phyloP scores from a whole-genome alignment of 2,797 vertebrate genomes.

The Peromyscus aztecus region DNA sequence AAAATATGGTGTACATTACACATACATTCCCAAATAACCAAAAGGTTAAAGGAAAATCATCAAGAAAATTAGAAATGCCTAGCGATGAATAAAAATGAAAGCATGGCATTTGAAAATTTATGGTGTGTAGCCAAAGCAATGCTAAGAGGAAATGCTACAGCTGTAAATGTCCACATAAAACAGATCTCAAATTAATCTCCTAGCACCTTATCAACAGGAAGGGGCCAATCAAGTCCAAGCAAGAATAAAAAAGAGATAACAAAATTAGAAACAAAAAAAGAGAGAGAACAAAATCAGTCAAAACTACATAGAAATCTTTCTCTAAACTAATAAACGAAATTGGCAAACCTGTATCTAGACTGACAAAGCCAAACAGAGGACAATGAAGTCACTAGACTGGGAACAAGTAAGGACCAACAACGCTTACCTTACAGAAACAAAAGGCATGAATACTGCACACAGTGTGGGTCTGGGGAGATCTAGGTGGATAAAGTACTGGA shows the following conservation, averaged over 20 bases:
- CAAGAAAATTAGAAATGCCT: conserved; percentile 45
- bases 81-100: conserved; percentile 30
- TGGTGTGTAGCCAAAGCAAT: neutral
- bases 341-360: neutral
- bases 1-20: conserved; percentile 23
- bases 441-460: neutral
- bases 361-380: neutral
- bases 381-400: neutral
- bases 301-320: neutral
- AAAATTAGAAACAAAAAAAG: neutral
- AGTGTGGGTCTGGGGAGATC: neutral
- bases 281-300: neutral
- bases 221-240: neutral
- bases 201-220: neutral
- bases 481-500: neutral
- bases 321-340: conserved; percentile 48
- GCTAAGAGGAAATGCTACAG: neutral
- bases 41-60: neutral
- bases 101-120: conserved; percentile 19
- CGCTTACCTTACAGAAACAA: neutral
- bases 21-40: neutral
- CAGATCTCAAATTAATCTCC: neutral
- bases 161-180: neutral
- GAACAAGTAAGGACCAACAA: neutral
- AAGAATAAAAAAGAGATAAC: neutral